Conservation (phyloP, 2,113 vertebrate genomes). For the Lophius piscatorius region DNA sequence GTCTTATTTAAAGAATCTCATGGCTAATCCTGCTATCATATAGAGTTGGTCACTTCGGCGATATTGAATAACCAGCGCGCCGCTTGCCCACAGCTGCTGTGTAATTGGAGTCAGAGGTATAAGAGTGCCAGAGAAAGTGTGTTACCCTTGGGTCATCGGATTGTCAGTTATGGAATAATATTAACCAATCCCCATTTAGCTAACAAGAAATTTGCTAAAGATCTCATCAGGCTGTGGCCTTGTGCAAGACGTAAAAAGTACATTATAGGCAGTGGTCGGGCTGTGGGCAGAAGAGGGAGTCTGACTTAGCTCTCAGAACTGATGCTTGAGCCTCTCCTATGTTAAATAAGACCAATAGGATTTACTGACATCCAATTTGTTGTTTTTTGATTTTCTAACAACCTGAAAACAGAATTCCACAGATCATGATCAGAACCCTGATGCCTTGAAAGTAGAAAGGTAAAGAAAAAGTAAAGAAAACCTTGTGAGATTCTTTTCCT, state of each 20-base stretch:
- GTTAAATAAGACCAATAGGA: too few relatives aligned
- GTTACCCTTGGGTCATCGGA: conserved; percentile 32
- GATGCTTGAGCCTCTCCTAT: conserved; percentile 39
- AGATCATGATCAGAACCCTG: too few relatives aligned
- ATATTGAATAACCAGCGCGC: conserved; percentile 17
- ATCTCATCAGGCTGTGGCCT: conserved; percentile 32
- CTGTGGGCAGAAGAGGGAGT: conserved; percentile 26
- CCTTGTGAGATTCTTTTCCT: too few relatives aligned
- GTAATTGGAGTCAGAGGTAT: conserved; percentile 51
- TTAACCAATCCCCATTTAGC: conserved; percentile 40
- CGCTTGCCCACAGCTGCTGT: conserved; percentile 46
- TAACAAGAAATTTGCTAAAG: conserved; percentile 41
- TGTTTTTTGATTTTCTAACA: too few relatives aligned
- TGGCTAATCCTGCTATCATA: conserved; percentile 35
- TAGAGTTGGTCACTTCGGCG: conserved; percentile 30
- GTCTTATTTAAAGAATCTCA: conserved; percentile 16
- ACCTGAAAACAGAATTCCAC: too few relatives aligned
- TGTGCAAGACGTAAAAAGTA: conserved; percentile 28
- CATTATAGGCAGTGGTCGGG: conserved; percentile 14
- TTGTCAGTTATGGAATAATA: conserved; percentile 46
- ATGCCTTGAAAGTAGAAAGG: too few relatives aligned
- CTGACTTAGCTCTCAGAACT: conserved; percentile 31
- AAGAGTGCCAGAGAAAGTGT: conserved; percentile 36
- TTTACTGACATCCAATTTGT: too few relatives aligned
- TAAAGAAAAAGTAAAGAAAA: too few relatives aligned